A percentile compares a stretch with the other conserved stretches of the same genome.
Conservation (phyloP, 2,797 vertebrate species). For the Melanotaenia pygmaea region DNA sequence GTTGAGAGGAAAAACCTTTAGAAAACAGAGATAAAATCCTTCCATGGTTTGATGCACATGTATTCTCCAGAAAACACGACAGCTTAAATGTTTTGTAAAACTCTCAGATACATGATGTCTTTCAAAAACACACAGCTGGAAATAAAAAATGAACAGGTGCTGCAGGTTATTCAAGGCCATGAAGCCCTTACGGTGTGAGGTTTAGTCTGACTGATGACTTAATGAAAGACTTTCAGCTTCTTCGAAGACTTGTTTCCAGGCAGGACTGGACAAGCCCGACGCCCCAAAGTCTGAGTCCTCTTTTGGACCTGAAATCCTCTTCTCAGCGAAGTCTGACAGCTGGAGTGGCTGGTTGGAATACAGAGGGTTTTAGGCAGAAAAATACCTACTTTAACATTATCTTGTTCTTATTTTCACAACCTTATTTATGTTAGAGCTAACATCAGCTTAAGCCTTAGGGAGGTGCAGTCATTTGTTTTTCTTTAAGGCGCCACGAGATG, state of each 20-base stretch:
- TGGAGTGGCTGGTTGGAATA: background rate
- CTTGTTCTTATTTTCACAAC: background rate
- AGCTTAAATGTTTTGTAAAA: background rate
- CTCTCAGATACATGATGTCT: background rate
- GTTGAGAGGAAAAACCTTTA: background rate
- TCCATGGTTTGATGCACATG: background rate
- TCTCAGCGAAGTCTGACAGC: background rate
- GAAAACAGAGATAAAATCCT: background rate
- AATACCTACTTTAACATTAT: background rate
- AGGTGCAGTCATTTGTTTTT: background rate
- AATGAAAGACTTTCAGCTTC: constrained; percentile 54
- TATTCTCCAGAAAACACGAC: background rate
- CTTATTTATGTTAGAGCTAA: background rate
- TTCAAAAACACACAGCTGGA: constrained; percentile 14
- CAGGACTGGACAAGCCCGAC: constrained; percentile 25
- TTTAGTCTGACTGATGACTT: constrained; percentile 56
- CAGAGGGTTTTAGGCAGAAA: background rate
- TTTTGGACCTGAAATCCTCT: background rate
- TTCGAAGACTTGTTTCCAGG: constrained; percentile 24
- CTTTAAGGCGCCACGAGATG: background rate
- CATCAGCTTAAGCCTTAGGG: background rate
- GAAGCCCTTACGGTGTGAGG: constrained; percentile 22
- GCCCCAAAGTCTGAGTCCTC: constrained; percentile 20
- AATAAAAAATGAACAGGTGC: constrained; percentile 20
- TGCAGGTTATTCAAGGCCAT: constrained; percentile 36